Evolutionary conservation across 2,113 vertebrate species (phyloP).

Genomic region (Struthidea cinerea): DNA sequence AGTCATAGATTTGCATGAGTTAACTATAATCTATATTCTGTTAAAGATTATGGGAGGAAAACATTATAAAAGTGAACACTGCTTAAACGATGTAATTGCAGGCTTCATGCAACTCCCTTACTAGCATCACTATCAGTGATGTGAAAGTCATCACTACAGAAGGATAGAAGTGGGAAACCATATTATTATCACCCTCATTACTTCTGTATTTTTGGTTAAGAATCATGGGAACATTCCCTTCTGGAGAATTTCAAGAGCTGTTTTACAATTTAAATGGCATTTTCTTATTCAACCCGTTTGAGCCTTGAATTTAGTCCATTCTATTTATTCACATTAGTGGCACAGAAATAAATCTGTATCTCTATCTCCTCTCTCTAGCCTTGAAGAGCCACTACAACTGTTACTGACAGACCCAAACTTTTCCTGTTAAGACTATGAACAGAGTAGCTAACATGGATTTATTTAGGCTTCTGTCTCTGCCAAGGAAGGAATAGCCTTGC

Average conservation of each 20-base stretch:
- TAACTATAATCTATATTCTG: not conserved
- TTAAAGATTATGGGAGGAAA: constrained; percentile 21
- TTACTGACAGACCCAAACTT: not conserved
- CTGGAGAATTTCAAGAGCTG: not conserved
- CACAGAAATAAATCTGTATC: not conserved
- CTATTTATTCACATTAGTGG: not conserved
- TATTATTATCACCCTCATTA: not conserved
- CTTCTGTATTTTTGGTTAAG: not conserved
- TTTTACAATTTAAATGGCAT: not conserved
- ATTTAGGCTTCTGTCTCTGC: not conserved
- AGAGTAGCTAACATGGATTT: not conserved
- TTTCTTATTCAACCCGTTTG: not conserved
- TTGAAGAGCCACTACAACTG: not conserved
- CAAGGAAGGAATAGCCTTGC: not conserved
- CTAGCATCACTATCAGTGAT: not conserved
- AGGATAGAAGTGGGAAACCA: not conserved
- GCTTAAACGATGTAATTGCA: not conserved
- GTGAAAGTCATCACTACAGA: not conserved
- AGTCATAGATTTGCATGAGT: not conserved
- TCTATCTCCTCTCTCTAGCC: not conserved
- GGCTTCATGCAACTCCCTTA: not conserved
- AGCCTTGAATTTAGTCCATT: not conserved
- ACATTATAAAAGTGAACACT: not conserved
- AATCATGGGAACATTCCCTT: not conserved
- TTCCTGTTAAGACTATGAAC: not conserved